Percentiles rank a stretch among this genome's conserved stretches.
Evolutionary conservation across 2,888 invertebrate species (phyloP).

Genomic region (Caenorhabditis angaria): DNA sequence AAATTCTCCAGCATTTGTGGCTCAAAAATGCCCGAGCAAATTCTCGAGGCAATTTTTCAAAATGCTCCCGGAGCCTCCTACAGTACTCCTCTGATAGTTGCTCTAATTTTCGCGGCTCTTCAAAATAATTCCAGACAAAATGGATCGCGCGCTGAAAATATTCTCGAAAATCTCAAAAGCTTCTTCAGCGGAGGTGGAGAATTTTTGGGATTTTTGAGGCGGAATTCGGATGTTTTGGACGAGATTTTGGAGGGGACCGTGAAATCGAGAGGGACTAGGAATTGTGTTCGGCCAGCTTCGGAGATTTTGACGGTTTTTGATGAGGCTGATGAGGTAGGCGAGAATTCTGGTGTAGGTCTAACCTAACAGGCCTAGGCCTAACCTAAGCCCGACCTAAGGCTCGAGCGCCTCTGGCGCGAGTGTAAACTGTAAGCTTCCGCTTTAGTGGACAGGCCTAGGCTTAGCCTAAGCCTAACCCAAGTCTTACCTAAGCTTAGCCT

Average conservation of each 20-base stretch:
- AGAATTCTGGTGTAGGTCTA: neutral
- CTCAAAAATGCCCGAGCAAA: too few relatives aligned
- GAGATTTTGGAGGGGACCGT: conserved; percentile 31
- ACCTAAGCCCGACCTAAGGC: neutral
- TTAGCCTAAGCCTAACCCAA: too few relatives aligned
- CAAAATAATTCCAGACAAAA: neutral
- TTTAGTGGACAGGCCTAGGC: too few relatives aligned
- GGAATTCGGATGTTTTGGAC: conserved; percentile 30
- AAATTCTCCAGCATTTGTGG: too few relatives aligned
- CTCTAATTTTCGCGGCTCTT: neutral
- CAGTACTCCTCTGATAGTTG: neutral
- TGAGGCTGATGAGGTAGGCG: neutral
- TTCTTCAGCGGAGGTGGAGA: too few relatives aligned
- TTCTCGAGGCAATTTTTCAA: too few relatives aligned
- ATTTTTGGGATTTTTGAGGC: too few relatives aligned
- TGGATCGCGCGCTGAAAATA: neutral
- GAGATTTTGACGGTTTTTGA: conserved; percentile 12
- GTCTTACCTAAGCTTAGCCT: too few relatives aligned
- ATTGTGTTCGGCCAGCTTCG: conserved; percentile 30
- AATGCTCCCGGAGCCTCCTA: too few relatives aligned
- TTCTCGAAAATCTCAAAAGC: neutral
- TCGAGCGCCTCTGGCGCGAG: too few relatives aligned
- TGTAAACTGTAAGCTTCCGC: too few relatives aligned
- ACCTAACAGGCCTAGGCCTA: neutral
- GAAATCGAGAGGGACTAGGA: conserved; percentile 17